These are phyloP conservation scores for Sylvicola fuscatus DNA, from an alignment of 2,888 invertebrate species.

Conservation along the genomic window DNA sequence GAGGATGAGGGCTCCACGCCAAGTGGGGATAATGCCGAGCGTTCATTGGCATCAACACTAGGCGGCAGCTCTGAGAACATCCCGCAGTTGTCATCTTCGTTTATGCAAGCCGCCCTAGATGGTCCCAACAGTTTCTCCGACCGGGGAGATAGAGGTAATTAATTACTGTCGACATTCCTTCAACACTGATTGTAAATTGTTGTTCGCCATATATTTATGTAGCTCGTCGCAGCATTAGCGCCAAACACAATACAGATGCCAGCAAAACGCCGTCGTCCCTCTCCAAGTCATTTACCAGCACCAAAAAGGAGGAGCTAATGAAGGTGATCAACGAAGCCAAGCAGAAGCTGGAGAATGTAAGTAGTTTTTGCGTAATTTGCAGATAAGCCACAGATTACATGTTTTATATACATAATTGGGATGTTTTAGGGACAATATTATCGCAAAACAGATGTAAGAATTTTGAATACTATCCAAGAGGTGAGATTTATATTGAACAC, in stretches of 20 bases:
- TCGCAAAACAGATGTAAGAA: conserved; percentile 19
- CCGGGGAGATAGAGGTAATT: conserved; percentile 19
- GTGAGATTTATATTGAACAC: conserved; percentile 14
- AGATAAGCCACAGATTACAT: no score
- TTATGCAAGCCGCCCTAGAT: conserved; percentile 23
- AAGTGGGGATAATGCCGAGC: conserved; percentile 59
- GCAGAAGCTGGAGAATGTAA: conserved; percentile 69
- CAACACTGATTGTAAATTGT: background rate
- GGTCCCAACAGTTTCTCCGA: conserved; percentile 21
- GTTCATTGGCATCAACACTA: conserved; percentile 38
- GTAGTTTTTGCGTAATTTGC: conserved; percentile 17
- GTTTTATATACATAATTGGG: no score
- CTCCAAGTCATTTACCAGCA: conserved; percentile 25
- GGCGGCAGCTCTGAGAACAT: conserved; percentile 51
- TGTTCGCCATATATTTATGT: conserved; percentile 7
- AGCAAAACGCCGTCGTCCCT: conserved; percentile 14
- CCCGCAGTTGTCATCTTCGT: conserved; percentile 18
- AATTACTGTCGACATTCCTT: background rate
- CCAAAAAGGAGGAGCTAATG: conserved; percentile 49
- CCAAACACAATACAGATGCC: conserved; percentile 30
- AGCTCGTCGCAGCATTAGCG: conserved; percentile 40
- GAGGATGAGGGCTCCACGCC: conserved; percentile 60
- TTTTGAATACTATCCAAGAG: conserved; percentile 22
- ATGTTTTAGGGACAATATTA: conserved; percentile 6
- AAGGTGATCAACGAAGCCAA: conserved; percentile 68